A percentile compares a stretch with the other conserved stretches of the same genome.
These are phyloP conservation scores for Diachasma alloeum DNA, from an alignment of 1,140 invertebrate genomes.

Conservation along the genomic window DNA sequence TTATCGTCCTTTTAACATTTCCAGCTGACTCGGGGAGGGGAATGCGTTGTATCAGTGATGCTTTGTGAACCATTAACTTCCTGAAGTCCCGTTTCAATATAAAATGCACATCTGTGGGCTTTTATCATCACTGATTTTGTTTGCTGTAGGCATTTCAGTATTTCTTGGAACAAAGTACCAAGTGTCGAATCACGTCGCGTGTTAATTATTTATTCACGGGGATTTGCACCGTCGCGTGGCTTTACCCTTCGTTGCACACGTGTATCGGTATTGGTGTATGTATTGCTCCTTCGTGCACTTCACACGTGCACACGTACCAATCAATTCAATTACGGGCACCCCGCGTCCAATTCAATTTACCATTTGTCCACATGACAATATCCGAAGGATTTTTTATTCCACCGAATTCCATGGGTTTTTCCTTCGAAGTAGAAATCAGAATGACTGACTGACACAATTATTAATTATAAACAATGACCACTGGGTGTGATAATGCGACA, in stretches of 20 bases:
- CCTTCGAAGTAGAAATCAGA: background rate
- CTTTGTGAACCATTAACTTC: no score
- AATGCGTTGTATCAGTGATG: background rate
- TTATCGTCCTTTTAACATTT: background rate
- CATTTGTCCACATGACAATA: background rate
- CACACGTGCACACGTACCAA: constrained; percentile 3
- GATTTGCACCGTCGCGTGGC: constrained; percentile 16
- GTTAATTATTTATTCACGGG: constrained; percentile 23
- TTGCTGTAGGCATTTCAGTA: background rate
- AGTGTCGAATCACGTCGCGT: background rate
- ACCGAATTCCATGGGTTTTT: background rate
- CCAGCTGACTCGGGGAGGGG: background rate
- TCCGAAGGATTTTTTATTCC: no score
- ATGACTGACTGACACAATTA: background rate
- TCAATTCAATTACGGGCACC: background rate
- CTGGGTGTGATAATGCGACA: background rate
- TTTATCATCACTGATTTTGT: background rate
- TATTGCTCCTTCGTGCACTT: background rate
- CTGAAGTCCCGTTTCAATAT: no score
- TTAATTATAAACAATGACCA: background rate
- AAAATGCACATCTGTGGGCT: background rate
- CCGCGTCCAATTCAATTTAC: background rate
- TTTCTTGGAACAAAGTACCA: background rate
- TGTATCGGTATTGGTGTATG: background rate
- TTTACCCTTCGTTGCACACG: background rate